Evolutionary conservation across 2,888 invertebrate genomes (phyloP).

Genomic region (Rosalia funebris): DNA sequence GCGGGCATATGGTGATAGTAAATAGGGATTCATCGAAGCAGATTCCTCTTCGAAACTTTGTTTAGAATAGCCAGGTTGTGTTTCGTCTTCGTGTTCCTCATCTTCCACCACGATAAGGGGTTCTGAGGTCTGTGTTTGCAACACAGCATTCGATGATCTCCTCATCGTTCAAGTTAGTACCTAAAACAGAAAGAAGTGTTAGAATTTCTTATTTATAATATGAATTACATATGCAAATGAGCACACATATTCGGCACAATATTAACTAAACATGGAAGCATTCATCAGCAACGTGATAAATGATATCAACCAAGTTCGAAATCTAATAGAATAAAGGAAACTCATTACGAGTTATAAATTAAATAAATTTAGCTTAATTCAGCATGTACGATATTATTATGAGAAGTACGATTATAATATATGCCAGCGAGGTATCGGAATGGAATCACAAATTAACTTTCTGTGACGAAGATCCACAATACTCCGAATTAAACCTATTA

Average conservation of each 20-base stretch:
- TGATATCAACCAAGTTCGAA: background rate
- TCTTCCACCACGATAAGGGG: conserved; percentile 87
- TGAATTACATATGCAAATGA: background rate
- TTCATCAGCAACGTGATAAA: background rate
- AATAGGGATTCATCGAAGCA: conserved; percentile 77
- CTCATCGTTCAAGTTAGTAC: conserved; percentile 63
- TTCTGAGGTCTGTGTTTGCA: conserved; percentile 69
- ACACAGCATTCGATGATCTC: conserved; percentile 73
- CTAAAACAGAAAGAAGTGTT: conserved; percentile 1
- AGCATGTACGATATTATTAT: no score
- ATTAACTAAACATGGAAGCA: background rate
- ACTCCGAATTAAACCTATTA: no score
- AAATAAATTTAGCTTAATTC: background rate
- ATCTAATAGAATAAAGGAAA: background rate
- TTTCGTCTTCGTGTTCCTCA: conserved; percentile 71
- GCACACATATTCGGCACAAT: background rate
- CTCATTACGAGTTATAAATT: background rate
- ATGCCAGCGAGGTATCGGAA: no score
- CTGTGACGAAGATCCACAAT: no score
- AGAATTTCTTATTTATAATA: background rate
- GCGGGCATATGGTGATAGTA: conserved; percentile 80
- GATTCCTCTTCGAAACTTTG: conserved; percentile 80
- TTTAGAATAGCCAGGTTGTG: conserved; percentile 63
- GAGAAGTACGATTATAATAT: no score
- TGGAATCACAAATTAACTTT: no score